Evolutionary conservation across 2,888 invertebrate genomes (phyloP), one percentile per base, ranked within the genome.

Genomic region (Standfussiana lucernea): DNA sequence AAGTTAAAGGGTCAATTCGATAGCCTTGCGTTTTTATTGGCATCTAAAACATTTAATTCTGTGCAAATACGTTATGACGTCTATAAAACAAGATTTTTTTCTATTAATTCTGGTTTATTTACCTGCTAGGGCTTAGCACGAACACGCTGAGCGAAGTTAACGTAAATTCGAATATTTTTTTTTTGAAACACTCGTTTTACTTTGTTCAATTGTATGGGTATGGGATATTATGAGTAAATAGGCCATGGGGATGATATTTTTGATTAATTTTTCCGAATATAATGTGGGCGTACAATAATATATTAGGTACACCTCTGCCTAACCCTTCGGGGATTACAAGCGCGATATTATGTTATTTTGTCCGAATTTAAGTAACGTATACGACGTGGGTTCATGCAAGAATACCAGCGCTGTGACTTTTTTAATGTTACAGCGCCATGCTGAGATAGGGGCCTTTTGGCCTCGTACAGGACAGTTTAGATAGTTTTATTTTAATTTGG

Each of bases 41-140:
- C 56, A n/a, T 56, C 32, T 74, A 61, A 83, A 86, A 70, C 59
- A 65, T 86, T 86, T 67, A 64, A 68, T 72, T 76, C 40, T 40
- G 24, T 42, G 74, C 62, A 65, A 72, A 72, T 71, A 61, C 28
- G 21, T 59, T 37, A 47, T 10, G 28, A 28, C 10, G 15, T 47
- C 18, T 35, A 11, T n/a, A 15, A 50, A 64, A 28, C n/a, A 6
- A 10, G 15, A 15, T n/a, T 42, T 64, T 72, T 53, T 42, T n/a
- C 40, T 37, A 61, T 61, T 35, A 32, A 61, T 21, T 35, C 32
- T 35, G 59, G 10, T 61, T 61, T 61, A 35, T 59, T 59, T 18
- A 59, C 8, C 32, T 59, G 18, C 28, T 8, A 3, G 8, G 18
- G 18, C 53, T 5, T 53, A n/a, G n/a, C n/a, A 56, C 18, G 2